phyloP scores from a whole-genome alignment of 2,797 vertebrate species.

The Xiphorhynchus erythropygius region DNA sequence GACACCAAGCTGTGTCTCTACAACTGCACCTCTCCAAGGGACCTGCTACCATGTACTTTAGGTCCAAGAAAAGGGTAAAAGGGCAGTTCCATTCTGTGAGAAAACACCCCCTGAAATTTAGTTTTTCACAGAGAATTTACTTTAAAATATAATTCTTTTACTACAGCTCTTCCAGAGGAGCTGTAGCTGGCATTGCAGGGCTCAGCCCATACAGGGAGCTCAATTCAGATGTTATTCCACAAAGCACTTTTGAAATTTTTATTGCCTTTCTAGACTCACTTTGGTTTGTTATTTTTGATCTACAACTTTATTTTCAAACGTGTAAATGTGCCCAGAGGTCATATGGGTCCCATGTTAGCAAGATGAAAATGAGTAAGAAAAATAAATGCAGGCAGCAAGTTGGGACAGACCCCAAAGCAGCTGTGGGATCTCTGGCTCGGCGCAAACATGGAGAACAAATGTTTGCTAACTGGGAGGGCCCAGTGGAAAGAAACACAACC shows the following conservation, averaged over 20 bases:
- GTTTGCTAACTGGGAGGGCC: slow-evolving; percentile 44
- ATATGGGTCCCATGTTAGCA: background rate
- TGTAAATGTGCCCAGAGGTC: background rate
- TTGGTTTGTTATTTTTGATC: background rate
- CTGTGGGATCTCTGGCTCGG: background rate
- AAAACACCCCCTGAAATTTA: background rate
- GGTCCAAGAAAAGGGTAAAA: background rate
- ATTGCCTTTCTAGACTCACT: background rate
- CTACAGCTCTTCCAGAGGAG: background rate
- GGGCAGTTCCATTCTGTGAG: background rate
- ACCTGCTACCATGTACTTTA: accelerated
- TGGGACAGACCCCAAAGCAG: background rate
- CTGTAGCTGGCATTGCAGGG: background rate
- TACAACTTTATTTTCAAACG: background rate
- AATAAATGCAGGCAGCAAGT: background rate
- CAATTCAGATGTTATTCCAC: background rate
- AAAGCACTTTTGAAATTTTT: background rate
- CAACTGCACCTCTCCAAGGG: accelerated
- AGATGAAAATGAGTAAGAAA: background rate
- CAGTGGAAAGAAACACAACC: slow-evolving; percentile 30
- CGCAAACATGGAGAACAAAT: slow-evolving; percentile 23
- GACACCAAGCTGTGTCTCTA: background rate
- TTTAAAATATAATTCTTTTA: background rate
- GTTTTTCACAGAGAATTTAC: background rate
- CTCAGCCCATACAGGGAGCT: background rate